phyloP scores from a whole-genome alignment of 2,113 vertebrate species.

The Emberiza fucata region DNA sequence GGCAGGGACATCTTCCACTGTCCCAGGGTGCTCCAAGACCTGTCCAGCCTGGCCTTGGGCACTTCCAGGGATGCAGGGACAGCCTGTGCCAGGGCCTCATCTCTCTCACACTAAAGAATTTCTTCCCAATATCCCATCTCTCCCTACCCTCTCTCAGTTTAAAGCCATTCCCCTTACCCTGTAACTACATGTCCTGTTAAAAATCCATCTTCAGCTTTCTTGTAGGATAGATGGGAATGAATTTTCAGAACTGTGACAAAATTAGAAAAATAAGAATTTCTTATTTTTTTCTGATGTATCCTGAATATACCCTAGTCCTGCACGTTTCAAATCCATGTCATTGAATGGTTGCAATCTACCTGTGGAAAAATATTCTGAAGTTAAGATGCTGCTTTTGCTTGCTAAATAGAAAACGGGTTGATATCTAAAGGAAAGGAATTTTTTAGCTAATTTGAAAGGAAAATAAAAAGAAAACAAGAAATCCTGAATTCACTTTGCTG shows the following conservation, averaged over 20 bases:
- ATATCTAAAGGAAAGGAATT: not conserved
- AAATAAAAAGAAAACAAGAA: too few relatives aligned
- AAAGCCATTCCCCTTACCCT: not conserved
- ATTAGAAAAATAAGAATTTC: not conserved
- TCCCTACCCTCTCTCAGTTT: not conserved
- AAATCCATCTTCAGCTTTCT: not conserved
- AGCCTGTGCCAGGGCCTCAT: not conserved
- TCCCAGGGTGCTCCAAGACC: not conserved
- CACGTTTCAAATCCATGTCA: rapidly evolving
- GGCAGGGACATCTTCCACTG: rapidly evolving
- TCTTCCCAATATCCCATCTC: not conserved
- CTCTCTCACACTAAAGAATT: not conserved
- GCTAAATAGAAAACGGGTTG: not conserved
- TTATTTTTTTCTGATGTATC: not conserved
- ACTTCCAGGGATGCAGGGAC: not conserved
- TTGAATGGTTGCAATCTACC: not conserved
- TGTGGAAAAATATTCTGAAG: not conserved
- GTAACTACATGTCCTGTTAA: too few relatives aligned
- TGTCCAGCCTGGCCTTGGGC: rapidly evolving
- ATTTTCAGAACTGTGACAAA: not conserved
- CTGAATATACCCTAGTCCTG: not conserved
- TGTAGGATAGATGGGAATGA: not conserved
- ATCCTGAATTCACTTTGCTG: not conserved
- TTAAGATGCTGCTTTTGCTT: not conserved
- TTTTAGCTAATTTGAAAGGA: not conserved